Evolutionary conservation across 2,888 invertebrate species (phyloP), one percentile per base, ranked within the genome.

Genomic region (Chouioia cunea): DNA sequence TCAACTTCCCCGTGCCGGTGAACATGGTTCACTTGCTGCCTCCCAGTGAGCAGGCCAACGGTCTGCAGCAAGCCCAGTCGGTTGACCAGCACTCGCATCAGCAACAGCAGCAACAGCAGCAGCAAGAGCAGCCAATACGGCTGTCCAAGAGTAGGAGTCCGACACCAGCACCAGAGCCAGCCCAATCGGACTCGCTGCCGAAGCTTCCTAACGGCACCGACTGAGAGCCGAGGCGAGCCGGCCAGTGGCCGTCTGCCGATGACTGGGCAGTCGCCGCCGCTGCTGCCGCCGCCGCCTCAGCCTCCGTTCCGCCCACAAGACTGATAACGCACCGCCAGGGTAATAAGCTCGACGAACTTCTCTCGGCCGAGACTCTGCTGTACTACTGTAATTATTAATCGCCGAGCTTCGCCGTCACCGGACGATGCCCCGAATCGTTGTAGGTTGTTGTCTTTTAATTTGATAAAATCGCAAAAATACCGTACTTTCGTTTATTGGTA

Each of bases 201-300:
- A 93, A 93, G 85, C n/a, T n/a, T n/a, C n/a, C n/a, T n/a, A 94
- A 93, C 86, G 93, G 93, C 77, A 92, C 93, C 86, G 93, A 94
- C 88, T 94, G 91, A 81, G 77, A 68, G 73, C 63, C 73, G 59
- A 20, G 50, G 16, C n/a, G 6, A 8, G 36, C 36, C 4, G 36
- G 6, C 6, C 6, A 10, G 36, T 12, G 12, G 63, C 46, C n/a
- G 54, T 12, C 54, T 65, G 90, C 89, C 85, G 90, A 89, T 82
- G 89, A 88, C 78, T 88, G 89, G 2, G 90, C 90, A 81, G 84
- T 88, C 76, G 86, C 89, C 74, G 87, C 88, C 67, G 36, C 54
- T 43, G 54, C 27, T 48, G 70, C 56, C 50, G 48, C 48, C 57
- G 62, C 47, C 48, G 65, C 53, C 36, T 6, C 36, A 36, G 74